Evolutionary conservation across 2,797 vertebrate genomes (phyloP).

Genomic region (Pantherophis vulpinus): DNA sequence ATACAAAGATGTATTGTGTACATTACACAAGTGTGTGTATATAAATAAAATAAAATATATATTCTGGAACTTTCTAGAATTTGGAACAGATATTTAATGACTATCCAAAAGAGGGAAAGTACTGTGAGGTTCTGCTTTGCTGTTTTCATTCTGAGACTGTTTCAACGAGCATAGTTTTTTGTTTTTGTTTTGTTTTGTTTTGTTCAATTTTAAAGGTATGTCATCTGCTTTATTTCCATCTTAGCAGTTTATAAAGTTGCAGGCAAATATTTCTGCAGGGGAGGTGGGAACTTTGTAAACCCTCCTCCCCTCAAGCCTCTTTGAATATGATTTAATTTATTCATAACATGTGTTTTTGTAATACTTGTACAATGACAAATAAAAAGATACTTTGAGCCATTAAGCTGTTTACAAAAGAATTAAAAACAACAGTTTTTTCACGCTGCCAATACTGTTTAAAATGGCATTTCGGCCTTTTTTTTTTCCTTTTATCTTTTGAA

Average conservation of each 20-base stretch:
- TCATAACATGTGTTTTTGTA: constrained; percentile 64
- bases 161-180: constrained; percentile 28
- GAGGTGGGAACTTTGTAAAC: not conserved
- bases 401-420: constrained; percentile 75
- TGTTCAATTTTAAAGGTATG: constrained; percentile 21
- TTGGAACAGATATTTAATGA: constrained; percentile 68
- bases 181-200: not conserved
- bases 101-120: constrained; percentile 54
- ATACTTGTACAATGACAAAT: not conserved
- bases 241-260: constrained; percentile 51
- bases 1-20: constrained; percentile 70
- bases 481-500: constrained; percentile 53
- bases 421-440: constrained; percentile 69
- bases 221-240: constrained; percentile 25
- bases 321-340: constrained; percentile 73
- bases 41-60: constrained; percentile 52
- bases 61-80: constrained; percentile 68
- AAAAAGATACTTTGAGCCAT: constrained; percentile 68
- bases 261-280: constrained; percentile 42
- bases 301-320: constrained; percentile 57
- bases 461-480: constrained; percentile 57
- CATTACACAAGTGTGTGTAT: constrained; percentile 43
- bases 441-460: constrained; percentile 73
- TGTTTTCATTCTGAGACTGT: constrained; percentile 38
- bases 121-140: constrained; percentile 36